Base-by-base conservation (phyloP, 2,888 invertebrate species). In the Orchesellides sinensis region DNA sequence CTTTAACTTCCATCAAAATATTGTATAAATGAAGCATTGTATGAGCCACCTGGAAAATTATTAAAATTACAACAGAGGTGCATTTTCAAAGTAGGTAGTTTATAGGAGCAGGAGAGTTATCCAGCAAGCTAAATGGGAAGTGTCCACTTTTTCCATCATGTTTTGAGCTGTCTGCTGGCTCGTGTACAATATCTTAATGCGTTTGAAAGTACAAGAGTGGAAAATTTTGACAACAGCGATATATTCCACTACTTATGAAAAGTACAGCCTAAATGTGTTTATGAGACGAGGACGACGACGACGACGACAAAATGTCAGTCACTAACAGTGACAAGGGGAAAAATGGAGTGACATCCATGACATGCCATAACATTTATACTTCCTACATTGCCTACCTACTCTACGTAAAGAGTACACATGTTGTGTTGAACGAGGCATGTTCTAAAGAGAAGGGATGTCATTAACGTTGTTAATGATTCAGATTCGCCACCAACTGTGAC, bases 331-430 rank as follows among this genome's bases (percentile, higher is more conserved):
- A 80, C 79, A 80, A 70, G 78, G 66, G 72, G 79, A 80, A 78
- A 80, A 80, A 80, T 80, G 79, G 66, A 80, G 79, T 80, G 79
- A 80, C 79, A 80, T 72, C 72, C 72, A 80, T 59, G 79, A 63
- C 79, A 80, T 54, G 29, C 79, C 72, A 72, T 80, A 63, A 80
- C 79, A 80, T 80, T 80, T 54, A 80, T 66, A 80, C 65, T 72
- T 72, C 45, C 79, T 25, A 35, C 52, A 52, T 52, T 54, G 40
- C 40, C 23, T 59, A 12, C 6, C 23, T 61, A n/a, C n/a, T n/a
- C n/a, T n/a, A 8, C 47, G 27, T 21, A 40, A 49, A 27, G 21
- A 12, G 21, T 45, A 45, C 12, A 1, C 63, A 61, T 17, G 47
- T 14, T 52, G 56, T 35, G 56, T 35, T 5, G 1, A 35, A 25